Evolutionary conservation across 2,888 invertebrate genomes (phyloP).

Genomic region (Perithous albicinctus): DNA sequence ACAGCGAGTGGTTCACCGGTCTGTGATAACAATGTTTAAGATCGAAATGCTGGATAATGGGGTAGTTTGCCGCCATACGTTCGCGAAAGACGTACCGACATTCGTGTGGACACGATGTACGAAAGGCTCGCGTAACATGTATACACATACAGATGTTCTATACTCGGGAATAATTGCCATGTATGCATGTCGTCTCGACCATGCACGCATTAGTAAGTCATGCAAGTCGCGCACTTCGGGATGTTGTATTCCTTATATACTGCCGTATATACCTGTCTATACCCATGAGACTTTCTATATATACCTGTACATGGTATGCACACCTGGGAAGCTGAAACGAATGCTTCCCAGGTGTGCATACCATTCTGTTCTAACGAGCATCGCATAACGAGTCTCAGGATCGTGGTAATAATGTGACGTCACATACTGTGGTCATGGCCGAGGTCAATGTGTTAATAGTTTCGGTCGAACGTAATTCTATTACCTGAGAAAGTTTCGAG

Average conservation of each 20-base stretch:
- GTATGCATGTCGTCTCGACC: conserved; percentile 25
- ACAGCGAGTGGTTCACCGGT: too few relatives aligned
- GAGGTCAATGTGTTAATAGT: conserved; percentile 64
- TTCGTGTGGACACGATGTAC: conserved; percentile 57
- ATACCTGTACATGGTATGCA: too few relatives aligned
- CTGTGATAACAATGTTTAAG: too few relatives aligned
- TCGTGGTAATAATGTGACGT: conserved; percentile 57
- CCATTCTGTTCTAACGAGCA: conserved; percentile 69
- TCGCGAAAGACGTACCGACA: conserved; percentile 68
- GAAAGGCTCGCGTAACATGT: not conserved
- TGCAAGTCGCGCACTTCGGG: conserved; percentile 61
- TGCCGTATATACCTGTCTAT: not conserved
- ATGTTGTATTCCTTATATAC: conserved; percentile 18
- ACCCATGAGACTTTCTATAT: too few relatives aligned
- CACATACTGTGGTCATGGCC: conserved; percentile 52
- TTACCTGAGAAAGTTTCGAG: conserved; percentile 9
- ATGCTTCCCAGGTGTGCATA: conserved; percentile 65
- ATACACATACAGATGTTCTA: not conserved
- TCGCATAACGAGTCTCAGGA: conserved; percentile 43
- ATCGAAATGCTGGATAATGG: too few relatives aligned
- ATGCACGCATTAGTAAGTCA: conserved; percentile 70
- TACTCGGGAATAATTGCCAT: conserved; percentile 48
- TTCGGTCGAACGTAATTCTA: conserved; percentile 33
- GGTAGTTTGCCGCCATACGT: conserved; percentile 64
- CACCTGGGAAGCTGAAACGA: conserved; percentile 50